A percentile compares a stretch with the other conserved stretches of the same genome.
Conservation (phyloP, 2,888 invertebrate species). For the Drosophila limbata region DNA sequence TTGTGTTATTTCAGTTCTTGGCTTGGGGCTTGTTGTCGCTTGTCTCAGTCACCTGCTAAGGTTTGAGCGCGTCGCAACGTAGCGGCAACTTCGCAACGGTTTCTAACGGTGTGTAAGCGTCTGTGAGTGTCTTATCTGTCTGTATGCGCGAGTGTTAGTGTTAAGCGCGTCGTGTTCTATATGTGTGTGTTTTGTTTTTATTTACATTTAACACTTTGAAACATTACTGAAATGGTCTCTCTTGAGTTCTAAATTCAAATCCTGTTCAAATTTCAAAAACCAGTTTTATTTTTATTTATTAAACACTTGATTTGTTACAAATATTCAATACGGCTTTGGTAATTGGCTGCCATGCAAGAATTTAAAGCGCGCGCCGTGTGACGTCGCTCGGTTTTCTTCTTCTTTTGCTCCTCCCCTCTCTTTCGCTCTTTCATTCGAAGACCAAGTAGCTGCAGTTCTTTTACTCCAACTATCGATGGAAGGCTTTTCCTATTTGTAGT, state of each 20-base stretch:
- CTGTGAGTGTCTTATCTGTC: conserved; percentile 32
- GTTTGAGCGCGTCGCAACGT: conserved; percentile 81
- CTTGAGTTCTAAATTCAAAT: conserved; percentile 27
- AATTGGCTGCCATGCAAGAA: conserved; percentile 67
- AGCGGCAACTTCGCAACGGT: conserved; percentile 55
- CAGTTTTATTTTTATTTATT: conserved; percentile 37
- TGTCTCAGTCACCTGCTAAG: conserved; percentile 81
- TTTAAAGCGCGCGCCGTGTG: conserved; percentile 72
- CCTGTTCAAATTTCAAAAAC: conserved; percentile 53
- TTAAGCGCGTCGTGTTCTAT: conserved; percentile 37
- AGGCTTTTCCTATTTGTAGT: conserved; percentile 46
- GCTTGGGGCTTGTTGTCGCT: conserved; percentile 62
- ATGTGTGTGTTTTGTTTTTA: conserved; percentile 57
- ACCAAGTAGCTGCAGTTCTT: conserved; percentile 31
- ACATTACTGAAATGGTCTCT: not conserved
- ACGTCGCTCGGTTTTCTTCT: conserved; percentile 32
- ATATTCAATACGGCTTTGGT: conserved; percentile 54
- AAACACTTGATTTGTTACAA: conserved; percentile 51
- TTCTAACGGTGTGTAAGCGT: conserved; percentile 44
- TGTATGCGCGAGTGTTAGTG: conserved; percentile 41
- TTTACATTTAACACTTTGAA: conserved; percentile 48
- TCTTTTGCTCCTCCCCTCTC: not conserved
- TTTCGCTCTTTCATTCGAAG: not conserved
- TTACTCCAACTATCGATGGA: conserved; percentile 60
- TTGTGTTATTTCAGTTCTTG: conserved; percentile 66